Base-by-base conservation (phyloP, 2,888 invertebrate species). In the Biston betularia region DNA sequence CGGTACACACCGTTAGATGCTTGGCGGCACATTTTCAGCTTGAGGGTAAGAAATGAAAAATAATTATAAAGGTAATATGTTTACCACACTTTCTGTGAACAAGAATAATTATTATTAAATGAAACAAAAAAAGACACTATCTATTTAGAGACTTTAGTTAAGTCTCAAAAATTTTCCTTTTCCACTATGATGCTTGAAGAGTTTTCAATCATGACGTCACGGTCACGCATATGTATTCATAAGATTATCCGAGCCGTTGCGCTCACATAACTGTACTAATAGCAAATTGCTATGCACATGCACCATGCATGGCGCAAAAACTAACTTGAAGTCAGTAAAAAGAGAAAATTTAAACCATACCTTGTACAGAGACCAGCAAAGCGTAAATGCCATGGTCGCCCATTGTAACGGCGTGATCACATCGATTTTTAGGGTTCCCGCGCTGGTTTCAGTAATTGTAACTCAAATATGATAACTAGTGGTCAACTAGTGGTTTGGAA, bases 321-420 rank as follows among this genome's bases (percentile, higher is more conserved):
- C 75, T 69, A 74, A 72, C 75, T 74, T 70, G 53, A 54, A 73
- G 65, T 75, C 66, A 71, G 76, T 78, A 77, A 75, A 90, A 91
- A 91, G 90, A 90, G 84, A 82, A 86, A 86, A 89, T 86, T 85
- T 83, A 79, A 85, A 80, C 81, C 79, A 79, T 79, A 77, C 87
- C 88, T 87, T 90, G 85, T 88, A 88, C 71, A 87, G 88, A 75
- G 79, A 71, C 71, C 88, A 90, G 80, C 88, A 82, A 85, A 89
- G 87, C 93, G 93, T 93, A 93, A 93, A 93, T 93, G 91, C 93
- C 93, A 93, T 86, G 92, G 89, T 84, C 92, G 92, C 75, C 89
- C 89, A 90, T 88, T 85, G 93, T 88, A 86, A 91, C 92, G 83
- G 82, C 87, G 84, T 84, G 88, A 87, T 89, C 87, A 81, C 74